A percentile compares a stretch with the other conserved stretches of the same genome.
Conservation (phyloP, 2,113 vertebrate species). For the Centrocercus urophasianus region DNA sequence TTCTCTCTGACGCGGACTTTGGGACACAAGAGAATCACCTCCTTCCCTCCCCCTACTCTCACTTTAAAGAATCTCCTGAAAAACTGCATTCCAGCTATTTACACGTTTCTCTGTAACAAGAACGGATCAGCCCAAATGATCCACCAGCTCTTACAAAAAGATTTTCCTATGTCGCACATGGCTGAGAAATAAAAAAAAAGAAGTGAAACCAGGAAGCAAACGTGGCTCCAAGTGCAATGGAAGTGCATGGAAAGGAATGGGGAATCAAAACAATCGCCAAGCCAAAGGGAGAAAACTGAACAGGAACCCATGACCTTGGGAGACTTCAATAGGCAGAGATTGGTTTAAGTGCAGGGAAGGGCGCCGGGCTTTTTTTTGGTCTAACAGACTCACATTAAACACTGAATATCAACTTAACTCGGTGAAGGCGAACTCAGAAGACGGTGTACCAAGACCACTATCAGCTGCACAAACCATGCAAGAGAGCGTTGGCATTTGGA, state of each 20-base stretch:
- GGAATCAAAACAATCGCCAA: background rate
- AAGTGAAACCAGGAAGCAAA: background rate
- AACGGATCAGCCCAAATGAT: conserved; percentile 47
- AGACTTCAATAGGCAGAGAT: background rate
- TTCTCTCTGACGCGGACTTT: conserved; percentile 57
- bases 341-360: background rate
- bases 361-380: background rate
- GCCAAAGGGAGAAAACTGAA: conserved; percentile 13
- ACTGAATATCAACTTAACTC: background rate
- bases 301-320: background rate
- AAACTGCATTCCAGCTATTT: conserved; percentile 74
- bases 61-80: conserved; percentile 68
- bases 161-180: conserved; percentile 66
- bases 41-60: conserved; percentile 37
- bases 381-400: background rate
- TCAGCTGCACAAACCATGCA: conserved; percentile 53
- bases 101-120: conserved; percentile 61
- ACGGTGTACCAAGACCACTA: background rate
- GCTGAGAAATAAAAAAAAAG: background rate
- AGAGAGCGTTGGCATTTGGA: background rate
- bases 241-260: background rate
- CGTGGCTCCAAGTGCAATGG: background rate
- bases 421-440: background rate
- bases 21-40: conserved; percentile 68
- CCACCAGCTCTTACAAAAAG: background rate